Evolutionary conservation across 2,113 vertebrate species (phyloP), one percentile per base, ranked within the genome.

Genomic region (Falcunculus frontatus): DNA sequence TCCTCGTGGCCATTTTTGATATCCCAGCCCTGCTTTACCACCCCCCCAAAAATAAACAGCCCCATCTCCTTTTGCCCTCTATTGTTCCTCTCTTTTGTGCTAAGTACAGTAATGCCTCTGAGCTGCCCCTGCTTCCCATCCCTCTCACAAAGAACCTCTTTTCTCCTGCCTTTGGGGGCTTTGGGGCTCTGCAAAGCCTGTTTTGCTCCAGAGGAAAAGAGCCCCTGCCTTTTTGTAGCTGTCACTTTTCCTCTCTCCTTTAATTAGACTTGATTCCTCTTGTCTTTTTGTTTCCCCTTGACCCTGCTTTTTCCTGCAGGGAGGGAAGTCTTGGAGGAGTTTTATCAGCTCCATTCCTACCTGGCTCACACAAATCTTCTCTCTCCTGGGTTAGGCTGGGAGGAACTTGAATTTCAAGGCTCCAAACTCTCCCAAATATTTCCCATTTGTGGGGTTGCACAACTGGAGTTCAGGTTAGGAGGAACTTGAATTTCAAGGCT

Each of bases 221-320:
- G 79, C 46, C 55, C 42, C 70, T 90, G 88, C 90, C 73, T 90
- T 90, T 83, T 84, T 80, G 33, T 41, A 69, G 81, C 90, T 89
- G 87, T 89, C 87, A 52, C 4, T 88, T 96, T 27, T 47, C 82
- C 89, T 93, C 39, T 16, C 26, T 91, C n/a, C 78, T 93, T 85
- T 92, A 93, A 95, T 95, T 93, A 76, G 89, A 78, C 46, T 93
- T 84, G 79, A 91, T 83, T 72, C 73, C 33, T 8, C 64, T 90
- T 62, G 42, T 69, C 29, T 76, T 78, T 70, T 35, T 62, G 25
- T 35, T 44, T 35, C 14, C 37, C 73, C 27, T 62, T 72, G 79
- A 82, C 67, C 91, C 52, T 52, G 74, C 44, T 80, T 41, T 55
- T 65, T n/a, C n/a, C 68, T 4, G 16, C 77, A 25, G 55, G 2